Evolutionary conservation across 2,113 vertebrate genomes (phyloP).

Genomic region (Arvicanthis niloticus): DNA sequence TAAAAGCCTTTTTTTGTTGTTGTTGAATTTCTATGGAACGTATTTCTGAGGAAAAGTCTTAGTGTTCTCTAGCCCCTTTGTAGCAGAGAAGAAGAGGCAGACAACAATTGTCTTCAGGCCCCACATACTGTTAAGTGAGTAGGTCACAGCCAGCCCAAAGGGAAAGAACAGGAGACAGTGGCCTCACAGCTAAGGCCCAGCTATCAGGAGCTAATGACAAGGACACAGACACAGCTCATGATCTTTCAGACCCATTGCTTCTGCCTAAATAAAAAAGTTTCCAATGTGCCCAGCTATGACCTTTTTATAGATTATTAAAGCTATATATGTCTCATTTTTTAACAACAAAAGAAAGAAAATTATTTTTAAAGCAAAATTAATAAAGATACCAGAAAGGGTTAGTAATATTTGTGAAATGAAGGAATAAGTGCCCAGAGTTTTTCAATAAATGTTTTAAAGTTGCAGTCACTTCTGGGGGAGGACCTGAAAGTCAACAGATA

Average conservation of each 20-base stretch:
- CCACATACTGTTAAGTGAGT: neutral
- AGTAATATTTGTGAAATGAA: neutral
- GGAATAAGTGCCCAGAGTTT: neutral
- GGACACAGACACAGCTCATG: constrained; percentile 81
- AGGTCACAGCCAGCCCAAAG: neutral
- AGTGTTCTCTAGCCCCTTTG: constrained; percentile 22
- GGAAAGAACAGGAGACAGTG: neutral
- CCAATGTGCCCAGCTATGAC: neutral
- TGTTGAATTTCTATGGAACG: neutral
- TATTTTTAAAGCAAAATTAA: neutral
- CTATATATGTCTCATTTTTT: constrained; percentile 81
- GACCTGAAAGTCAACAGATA: neutral
- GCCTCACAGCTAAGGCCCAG: neutral
- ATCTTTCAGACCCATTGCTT: neutral
- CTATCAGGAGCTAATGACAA: neutral
- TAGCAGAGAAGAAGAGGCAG: neutral
- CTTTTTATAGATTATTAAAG: neutral
- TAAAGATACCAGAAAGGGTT: neutral
- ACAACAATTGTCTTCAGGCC: neutral
- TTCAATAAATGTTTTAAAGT: constrained; percentile 8
- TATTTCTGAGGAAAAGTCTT: constrained; percentile 53
- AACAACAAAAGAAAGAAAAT: neutral
- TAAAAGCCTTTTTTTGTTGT: too few species aligned
- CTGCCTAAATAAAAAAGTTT: neutral
- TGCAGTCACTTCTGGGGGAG: neutral